Percentiles rank a stretch among this genome's conserved stretches.
These are phyloP conservation scores for Xestia rhomboidea DNA, from an alignment of 2,888 invertebrate species.

Conservation along the genomic window DNA sequence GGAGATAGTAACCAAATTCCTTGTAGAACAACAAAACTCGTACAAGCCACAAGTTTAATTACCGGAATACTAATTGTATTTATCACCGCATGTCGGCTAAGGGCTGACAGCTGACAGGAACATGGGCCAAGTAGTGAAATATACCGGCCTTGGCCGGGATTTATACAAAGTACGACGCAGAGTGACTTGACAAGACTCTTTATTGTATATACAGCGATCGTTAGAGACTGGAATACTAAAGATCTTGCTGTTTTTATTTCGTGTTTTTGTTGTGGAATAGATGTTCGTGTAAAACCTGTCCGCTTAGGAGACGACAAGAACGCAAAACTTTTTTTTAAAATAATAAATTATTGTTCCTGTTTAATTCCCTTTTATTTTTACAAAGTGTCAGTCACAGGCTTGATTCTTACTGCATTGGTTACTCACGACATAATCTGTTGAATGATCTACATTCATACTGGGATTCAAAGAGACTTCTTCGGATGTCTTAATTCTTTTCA, in stretches of 20 bases:
- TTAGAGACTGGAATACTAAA: conserved; percentile 20
- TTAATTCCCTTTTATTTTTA: not conserved
- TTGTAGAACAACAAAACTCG: conserved; percentile 19
- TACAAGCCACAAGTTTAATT: conserved; percentile 38
- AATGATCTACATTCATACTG: not conserved
- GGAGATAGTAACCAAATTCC: conserved; percentile 5
- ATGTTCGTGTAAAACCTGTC: not conserved
- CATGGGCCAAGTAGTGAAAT: conserved; percentile 32
- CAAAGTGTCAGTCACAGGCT: not conserved
- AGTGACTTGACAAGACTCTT: conserved; percentile 35
- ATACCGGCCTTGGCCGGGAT: conserved; percentile 52
- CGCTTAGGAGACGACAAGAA: not conserved
- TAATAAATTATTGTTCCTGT: not conserved
- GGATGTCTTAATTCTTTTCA: not conserved
- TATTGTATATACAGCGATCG: conserved; percentile 13
- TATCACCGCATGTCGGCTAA: conserved; percentile 22
- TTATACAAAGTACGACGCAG: conserved; percentile 41
- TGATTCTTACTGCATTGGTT: no score
- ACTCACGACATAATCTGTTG: not conserved
- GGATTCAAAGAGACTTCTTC: not conserved
- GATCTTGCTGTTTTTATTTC: conserved; percentile 8
- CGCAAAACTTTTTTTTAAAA: not conserved
- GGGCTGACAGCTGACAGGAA: conserved; percentile 25
- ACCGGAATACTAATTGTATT: conserved; percentile 46
- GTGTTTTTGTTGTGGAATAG: not conserved